These are phyloP conservation scores for Invenusta paracnida DNA, from an alignment of 2,888 invertebrate genomes.

Conservation along the genomic window DNA sequence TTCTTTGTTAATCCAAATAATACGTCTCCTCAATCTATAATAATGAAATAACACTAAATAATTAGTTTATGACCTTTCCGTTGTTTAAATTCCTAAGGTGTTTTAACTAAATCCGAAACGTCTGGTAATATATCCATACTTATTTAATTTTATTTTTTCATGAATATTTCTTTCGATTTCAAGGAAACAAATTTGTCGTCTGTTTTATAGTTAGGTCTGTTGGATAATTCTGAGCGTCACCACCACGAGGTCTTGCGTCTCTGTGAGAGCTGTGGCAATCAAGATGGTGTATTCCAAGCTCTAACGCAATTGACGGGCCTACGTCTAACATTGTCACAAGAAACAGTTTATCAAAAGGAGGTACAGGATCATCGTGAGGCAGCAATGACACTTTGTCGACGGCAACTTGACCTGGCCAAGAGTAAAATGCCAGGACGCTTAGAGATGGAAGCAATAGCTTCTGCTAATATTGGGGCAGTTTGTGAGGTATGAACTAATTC, in stretches of 20 bases:
- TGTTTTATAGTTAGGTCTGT: background rate
- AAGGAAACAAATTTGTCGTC: no score
- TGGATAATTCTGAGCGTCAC: background rate
- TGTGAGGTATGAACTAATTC: background rate
- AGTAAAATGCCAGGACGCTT: background rate
- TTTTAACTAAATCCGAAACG: no score
- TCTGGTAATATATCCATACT: no score
- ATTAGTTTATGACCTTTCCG: no score
- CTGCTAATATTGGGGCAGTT: background rate
- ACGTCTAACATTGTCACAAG: background rate
- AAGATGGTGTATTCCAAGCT: background rate
- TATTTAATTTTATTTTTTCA: no score
- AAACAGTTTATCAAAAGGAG: background rate
- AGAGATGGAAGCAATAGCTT: constrained; percentile 4
- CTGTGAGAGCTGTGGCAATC: background rate
- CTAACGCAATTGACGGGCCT: background rate
- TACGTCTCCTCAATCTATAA: no score
- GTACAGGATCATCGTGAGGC: background rate
- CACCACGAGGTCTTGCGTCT: background rate
- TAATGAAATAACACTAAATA: no score
- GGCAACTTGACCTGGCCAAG: background rate
- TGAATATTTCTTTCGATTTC: no score
- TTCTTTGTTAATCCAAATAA: no score
- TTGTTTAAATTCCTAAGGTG: no score
- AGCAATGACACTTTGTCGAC: background rate